Base-by-base conservation (phyloP, 2,888 invertebrate genomes). In the Venusia cambrica region DNA sequence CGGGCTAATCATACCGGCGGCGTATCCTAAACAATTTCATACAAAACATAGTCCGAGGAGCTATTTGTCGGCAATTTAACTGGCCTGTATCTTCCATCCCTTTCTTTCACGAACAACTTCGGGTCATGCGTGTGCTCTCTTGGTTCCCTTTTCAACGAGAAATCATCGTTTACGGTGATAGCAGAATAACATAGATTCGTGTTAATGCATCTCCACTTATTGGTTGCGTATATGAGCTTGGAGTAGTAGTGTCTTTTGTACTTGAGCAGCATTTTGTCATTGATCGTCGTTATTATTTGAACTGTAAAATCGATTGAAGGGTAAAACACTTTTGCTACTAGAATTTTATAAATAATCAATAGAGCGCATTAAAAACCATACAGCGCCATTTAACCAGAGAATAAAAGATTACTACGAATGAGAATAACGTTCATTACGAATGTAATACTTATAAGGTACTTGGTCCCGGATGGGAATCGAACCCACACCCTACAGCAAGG, bases 181-280 rank as follows among this genome's bases (percentile, higher is more conserved):
- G 59, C 49, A 0, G 66, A 63, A 29, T 44, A 73, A 27, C 77
- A 77, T 1, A 33, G 48, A 20, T 57, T 70, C 0, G 75, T 77
- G 34, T 73, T 69, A 11, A 75, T 62, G 31, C 77, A 78, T 1
- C 77, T 48, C 77, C 77, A 78, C 32, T 68, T 57, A 9, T 56
- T 57, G 35, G 51, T 53, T 24, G 60, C 42, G 12, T 72, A 66
- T 1, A 75, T 72, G 1, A 64, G 53, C 35, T 62, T 66, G 1
- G 62, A 48, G 45, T 76, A 77, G 34, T 67, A 76, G 28, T 77
- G 67, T 0, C 70, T 67, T 40, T 67, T 65, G 45, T 76, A 75
- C 30, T 56, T 58, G 11, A 77, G 32, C 12, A 73, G 51, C 7
- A 69, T 48, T 38, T 61, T 68, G 27, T 72, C 56, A 2, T 63